Evolutionary conservation across 2,888 invertebrate species (phyloP).

Genomic region (Tetragnatha montana): DNA sequence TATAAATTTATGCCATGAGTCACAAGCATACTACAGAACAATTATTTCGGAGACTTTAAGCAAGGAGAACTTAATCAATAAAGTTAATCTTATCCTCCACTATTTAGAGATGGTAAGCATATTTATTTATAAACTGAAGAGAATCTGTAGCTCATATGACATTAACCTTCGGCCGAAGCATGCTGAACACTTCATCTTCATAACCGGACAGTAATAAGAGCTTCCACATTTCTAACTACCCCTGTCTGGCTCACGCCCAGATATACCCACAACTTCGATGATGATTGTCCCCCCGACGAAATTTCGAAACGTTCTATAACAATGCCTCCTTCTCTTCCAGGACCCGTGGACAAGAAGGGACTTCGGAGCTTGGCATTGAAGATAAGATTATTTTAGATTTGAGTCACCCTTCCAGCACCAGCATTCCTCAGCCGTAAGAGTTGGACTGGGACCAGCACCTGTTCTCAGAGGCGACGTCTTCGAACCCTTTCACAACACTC

Average conservation of each 20-base stretch:
- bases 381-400: conserved; percentile 63
- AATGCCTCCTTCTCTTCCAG: conserved; percentile 37
- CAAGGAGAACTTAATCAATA: no score
- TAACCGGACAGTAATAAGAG: no score
- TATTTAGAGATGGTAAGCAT: no score
- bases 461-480: conserved; percentile 39
- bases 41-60: no score
- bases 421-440: conserved; percentile 53
- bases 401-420: conserved; percentile 56
- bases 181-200: no score
- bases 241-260: no score
- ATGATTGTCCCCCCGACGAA: neutral
- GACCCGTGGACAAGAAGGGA: conserved; percentile 26
- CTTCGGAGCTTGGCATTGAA: conserved; percentile 59
- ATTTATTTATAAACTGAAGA: no score
- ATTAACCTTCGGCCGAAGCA: no score
- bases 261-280: neutral
- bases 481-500: conserved; percentile 13
- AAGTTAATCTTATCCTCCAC: no score
- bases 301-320: neutral
- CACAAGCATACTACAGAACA: no score
- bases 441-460: conserved; percentile 62
- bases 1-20: neutral
- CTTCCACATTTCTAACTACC: no score
- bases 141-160: no score